A percentile compares a stretch with the other conserved stretches of the same genome.
phyloP scores from a whole-genome alignment of 2,888 invertebrate genomes.

The Trimorus sp. region DNA sequence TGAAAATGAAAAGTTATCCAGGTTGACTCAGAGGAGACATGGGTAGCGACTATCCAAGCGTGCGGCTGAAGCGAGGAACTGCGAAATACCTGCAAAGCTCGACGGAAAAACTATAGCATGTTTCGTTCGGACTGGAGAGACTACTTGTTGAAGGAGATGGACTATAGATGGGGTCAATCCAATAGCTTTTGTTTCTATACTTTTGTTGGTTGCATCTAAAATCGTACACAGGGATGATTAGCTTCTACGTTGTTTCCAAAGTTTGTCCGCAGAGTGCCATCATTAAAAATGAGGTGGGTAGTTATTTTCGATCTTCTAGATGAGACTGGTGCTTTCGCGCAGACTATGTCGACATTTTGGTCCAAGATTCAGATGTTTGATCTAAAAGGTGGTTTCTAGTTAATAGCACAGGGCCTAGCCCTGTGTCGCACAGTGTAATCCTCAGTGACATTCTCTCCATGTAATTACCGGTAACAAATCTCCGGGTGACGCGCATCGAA shows the following conservation, averaged over 20 bases:
- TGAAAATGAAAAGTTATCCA: not conserved
- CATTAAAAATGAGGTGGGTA: not conserved
- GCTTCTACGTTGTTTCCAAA: not conserved
- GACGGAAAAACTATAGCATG: conserved; percentile 96
- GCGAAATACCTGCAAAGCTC: conserved; percentile 87
- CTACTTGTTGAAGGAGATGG: conserved; percentile 90
- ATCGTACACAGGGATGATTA: conserved; percentile 37
- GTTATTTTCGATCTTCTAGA: too few species aligned
- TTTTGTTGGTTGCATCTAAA: conserved; percentile 81
- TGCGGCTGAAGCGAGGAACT: conserved; percentile 26
- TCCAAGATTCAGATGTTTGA: too few species aligned
- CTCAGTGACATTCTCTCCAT: too few species aligned
- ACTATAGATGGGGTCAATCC: conserved; percentile 84
- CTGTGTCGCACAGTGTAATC: too few species aligned
- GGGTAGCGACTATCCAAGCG: conserved; percentile 4
- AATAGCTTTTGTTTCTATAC: conserved; percentile 83
- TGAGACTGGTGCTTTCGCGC: too few species aligned
- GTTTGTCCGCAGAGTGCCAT: not conserved
- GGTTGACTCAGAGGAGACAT: not conserved
- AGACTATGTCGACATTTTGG: too few species aligned
- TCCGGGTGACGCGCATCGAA: too few species aligned
- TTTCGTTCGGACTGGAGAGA: conserved; percentile 94
- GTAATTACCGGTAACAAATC: too few species aligned
- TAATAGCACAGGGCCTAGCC: too few species aligned
- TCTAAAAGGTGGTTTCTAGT: not conserved